Percentiles rank a stretch among this genome's conserved stretches.
Conservation (phyloP, 2,113 vertebrate species). For the Sigmodon hispidus region DNA sequence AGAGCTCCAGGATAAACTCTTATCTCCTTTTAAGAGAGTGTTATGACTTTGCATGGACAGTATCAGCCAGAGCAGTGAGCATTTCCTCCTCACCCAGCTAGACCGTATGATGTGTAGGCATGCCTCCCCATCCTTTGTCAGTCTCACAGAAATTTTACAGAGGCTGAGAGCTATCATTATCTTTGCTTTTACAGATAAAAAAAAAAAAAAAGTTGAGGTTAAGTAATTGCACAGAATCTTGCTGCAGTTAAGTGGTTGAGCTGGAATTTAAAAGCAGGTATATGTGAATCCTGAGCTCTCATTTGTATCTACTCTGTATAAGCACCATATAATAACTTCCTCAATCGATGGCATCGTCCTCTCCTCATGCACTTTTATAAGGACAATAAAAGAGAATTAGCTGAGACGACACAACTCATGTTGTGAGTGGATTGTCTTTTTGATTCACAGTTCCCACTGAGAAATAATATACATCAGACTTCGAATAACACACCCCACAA, state of each 20-base stretch:
- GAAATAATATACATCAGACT: conserved; percentile 45
- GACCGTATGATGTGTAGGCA: background rate
- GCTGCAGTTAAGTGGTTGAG: background rate
- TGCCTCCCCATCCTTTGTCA: background rate
- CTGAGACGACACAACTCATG: conserved; percentile 30
- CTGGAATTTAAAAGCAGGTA: conserved; percentile 39
- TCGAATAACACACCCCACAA: conserved; percentile 33
- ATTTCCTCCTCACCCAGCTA: background rate
- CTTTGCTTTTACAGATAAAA: background rate
- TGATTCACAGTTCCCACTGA: conserved; percentile 53
- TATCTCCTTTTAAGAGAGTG: background rate
- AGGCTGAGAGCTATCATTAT: background rate
- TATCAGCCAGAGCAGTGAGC: background rate
- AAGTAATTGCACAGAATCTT: conserved; percentile 33
- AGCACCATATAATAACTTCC: conserved; percentile 1
- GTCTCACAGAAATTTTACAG: background rate
- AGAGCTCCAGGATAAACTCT: background rate
- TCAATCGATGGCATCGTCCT: background rate
- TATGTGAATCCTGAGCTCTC: conserved; percentile 52
- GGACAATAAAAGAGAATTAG: conserved; percentile 63
- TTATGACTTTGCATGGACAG: too few species aligned
- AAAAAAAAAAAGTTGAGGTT: background rate
- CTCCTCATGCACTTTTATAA: conserved; percentile 48
- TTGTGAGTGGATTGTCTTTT: conserved; percentile 54
- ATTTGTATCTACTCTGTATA: background rate